Percentiles rank a stretch among this genome's conserved stretches.
phyloP scores from a whole-genome alignment of 2,113 vertebrate species.

The Epinephelus fuscoguttatus region DNA sequence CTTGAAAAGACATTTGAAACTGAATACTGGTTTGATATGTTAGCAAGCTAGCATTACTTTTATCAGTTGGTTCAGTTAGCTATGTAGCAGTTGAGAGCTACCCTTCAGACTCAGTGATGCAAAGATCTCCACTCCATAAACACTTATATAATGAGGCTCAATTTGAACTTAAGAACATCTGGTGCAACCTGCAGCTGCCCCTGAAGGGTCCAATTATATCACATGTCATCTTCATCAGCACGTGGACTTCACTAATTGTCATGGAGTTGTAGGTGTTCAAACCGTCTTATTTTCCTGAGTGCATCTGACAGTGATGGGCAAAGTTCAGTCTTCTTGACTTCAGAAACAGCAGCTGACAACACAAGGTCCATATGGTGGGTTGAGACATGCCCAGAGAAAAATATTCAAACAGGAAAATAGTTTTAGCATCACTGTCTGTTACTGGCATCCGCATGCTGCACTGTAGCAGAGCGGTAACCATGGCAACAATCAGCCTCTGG shows the following conservation, averaged over 20 bases:
- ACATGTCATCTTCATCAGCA: background rate
- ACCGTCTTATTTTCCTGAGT: background rate
- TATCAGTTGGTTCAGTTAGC: too few relatives aligned
- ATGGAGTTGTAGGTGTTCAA: background rate
- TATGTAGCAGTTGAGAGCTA: too few relatives aligned
- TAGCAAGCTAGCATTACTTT: too few relatives aligned
- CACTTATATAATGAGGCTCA: background rate
- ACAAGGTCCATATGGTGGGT: background rate
- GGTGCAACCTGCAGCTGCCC: background rate
- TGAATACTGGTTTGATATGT: background rate
- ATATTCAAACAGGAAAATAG: background rate
- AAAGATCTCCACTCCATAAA: background rate
- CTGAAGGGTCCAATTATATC: background rate
- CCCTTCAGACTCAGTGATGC: too few relatives aligned
- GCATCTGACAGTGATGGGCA: background rate
- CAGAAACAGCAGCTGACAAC: background rate
- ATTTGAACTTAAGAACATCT: background rate
- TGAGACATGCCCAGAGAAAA: background rate
- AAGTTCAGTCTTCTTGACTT: background rate
- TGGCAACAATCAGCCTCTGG: constrained; percentile 53
- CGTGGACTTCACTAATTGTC: background rate
- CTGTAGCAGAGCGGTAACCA: constrained; percentile 31
- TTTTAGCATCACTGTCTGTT: background rate
- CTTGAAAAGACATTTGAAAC: background rate
- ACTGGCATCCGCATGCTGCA: constrained; percentile 1